These are phyloP conservation scores for Adelognathus sp. DNA, from an alignment of 2,888 invertebrate species.

Conservation along the genomic window DNA sequence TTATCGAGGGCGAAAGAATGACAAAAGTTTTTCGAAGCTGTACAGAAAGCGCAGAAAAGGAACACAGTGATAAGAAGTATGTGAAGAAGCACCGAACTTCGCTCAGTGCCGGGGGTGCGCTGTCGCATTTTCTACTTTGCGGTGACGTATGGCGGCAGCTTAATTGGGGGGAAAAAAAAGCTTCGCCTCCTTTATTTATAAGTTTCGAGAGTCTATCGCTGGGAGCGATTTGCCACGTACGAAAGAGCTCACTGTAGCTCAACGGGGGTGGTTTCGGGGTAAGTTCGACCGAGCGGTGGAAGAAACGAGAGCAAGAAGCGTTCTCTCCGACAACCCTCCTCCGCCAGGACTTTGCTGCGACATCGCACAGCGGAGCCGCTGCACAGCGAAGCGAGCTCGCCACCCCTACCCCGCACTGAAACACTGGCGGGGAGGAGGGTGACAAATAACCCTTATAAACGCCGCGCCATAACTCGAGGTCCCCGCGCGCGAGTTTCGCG, in stretches of 20 bases:
- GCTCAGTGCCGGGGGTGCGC: too few relatives aligned
- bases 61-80: slow-evolving; percentile 44
- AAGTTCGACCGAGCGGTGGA: slow-evolving; percentile 38
- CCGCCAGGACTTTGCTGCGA: slow-evolving; percentile 45
- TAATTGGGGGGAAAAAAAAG: slow-evolving; percentile 77
- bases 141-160: slow-evolving; percentile 77
- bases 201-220: slow-evolving; percentile 77
- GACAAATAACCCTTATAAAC: slow-evolving; percentile 81
- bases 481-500: slow-evolving; percentile 62
- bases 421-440: slow-evolving; percentile 59
- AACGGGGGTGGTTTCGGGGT: slow-evolving; percentile 12
- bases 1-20: slow-evolving; percentile 39
- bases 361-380: slow-evolving; percentile 41
- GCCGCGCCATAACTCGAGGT: slow-evolving; percentile 70
- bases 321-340: slow-evolving; percentile 41
- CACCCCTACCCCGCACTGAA: slow-evolving; percentile 20
- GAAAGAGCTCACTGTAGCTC: slow-evolving; percentile 34
- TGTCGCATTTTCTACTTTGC: slow-evolving; percentile 79
- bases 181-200: slow-evolving; percentile 78
- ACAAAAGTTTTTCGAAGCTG: slow-evolving; percentile 45
- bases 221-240: slow-evolving; percentile 56
- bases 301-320: slow-evolving; percentile 50
- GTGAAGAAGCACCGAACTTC: slow-evolving; percentile 56
- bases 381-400: slow-evolving; percentile 53
- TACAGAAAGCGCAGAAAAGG: slow-evolving; percentile 14